These are phyloP conservation scores for Phyllotreta striolata DNA, from an alignment of 2,888 invertebrate genomes.

Conservation along the genomic window DNA sequence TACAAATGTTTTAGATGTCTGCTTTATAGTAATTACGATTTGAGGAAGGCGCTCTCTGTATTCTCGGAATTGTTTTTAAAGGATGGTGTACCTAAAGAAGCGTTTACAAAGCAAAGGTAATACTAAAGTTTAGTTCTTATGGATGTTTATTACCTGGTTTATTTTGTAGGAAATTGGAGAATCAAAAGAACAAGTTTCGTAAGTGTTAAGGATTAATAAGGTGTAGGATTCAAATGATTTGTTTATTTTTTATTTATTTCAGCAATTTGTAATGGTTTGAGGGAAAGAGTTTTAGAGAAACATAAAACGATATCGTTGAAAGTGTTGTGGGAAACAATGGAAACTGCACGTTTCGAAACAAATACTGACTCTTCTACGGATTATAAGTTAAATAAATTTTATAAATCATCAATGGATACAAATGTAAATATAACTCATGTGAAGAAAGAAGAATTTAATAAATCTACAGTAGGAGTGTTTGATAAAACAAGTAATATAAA, in stretches of 20 bases:
- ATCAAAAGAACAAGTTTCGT: too few relatives aligned
- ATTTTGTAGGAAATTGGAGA: neutral
- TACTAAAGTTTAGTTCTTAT: neutral
- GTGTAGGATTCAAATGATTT: neutral
- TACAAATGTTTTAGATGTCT: constrained; percentile 36
- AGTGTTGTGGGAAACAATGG: constrained; percentile 24
- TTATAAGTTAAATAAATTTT: constrained; percentile 1
- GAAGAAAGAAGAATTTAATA: too few relatives aligned
- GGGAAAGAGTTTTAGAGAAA: constrained; percentile 4
- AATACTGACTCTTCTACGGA: constrained; percentile 3
- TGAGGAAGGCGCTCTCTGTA: constrained; percentile 34
- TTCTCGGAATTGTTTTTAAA: constrained; percentile 35
- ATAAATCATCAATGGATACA: neutral
- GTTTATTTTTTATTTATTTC: neutral
- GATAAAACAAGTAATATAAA: too few relatives aligned
- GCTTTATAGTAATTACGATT: constrained; percentile 36
- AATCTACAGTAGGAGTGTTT: too few relatives aligned
- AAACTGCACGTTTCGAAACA: constrained; percentile 20
- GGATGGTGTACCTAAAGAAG: constrained; percentile 36
- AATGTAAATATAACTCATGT: too few relatives aligned
- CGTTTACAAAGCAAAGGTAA: constrained; percentile 36
- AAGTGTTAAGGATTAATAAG: neutral
- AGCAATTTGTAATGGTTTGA: constrained; percentile 21
- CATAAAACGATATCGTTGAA: constrained; percentile 21
- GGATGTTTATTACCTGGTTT: neutral